Percentiles rank a stretch among this genome's conserved stretches.
phyloP scores from a whole-genome alignment of 2,888 invertebrate species.

The Keiferia lycopersicella region DNA sequence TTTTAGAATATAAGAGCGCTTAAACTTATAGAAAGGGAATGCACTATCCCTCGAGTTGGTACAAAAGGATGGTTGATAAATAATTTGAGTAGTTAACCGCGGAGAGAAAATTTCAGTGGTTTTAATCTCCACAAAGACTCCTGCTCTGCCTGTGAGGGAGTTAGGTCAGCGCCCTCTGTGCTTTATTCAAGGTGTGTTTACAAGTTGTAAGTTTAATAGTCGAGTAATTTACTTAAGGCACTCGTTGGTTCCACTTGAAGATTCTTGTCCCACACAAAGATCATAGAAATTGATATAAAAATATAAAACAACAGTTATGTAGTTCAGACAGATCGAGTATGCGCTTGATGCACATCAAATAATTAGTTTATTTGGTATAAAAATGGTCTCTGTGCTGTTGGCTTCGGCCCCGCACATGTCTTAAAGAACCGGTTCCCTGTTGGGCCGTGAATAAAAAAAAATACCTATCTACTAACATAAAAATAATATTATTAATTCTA shows the following conservation, averaged over 20 bases:
- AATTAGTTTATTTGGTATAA: no score
- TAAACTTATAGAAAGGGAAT: neutral
- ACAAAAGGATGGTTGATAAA: slow-evolving; percentile 61
- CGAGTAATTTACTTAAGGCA: slow-evolving; percentile 39
- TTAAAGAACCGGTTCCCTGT: no score
- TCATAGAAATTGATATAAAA: neutral
- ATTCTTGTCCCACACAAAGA: neutral
- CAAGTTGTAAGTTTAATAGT: slow-evolving; percentile 50
- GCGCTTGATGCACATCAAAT: no score
- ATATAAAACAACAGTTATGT: no score
- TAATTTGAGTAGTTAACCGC: slow-evolving; percentile 69
- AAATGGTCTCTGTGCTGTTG: no score
- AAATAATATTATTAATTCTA: no score
- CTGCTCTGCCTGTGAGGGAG: slow-evolving; percentile 47
- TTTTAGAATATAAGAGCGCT: neutral
- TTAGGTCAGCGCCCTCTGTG: slow-evolving; percentile 60
- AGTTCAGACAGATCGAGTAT: no score
- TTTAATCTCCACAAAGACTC: slow-evolving; percentile 69
- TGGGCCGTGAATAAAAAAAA: no score
- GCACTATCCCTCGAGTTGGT: neutral
- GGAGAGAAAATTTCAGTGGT: slow-evolving; percentile 75
- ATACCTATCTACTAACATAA: no score
- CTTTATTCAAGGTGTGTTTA: slow-evolving; percentile 62
- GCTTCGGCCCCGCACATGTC: no score
- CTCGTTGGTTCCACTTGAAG: neutral